Conservation (phyloP, 2,888 invertebrate species). For the Microplitis manilae region DNA sequence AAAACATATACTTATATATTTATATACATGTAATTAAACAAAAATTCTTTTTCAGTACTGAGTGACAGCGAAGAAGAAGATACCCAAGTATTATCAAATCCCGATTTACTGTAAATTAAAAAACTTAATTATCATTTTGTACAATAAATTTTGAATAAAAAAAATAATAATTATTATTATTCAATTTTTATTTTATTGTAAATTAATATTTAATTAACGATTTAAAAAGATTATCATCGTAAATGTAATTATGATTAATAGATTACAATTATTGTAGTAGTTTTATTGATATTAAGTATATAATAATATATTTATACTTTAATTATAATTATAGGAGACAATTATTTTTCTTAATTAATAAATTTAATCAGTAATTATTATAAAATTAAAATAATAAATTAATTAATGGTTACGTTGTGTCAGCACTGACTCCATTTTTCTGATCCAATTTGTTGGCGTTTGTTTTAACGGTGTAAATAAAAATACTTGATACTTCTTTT, state of each 20-base stretch:
- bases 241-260: not conserved
- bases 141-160: slow-evolving; percentile 43
- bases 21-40: not conserved
- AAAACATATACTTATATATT: not conserved
- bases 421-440: slow-evolving; percentile 83
- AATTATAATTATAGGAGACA: no score
- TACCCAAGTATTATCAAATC: slow-evolving; percentile 60
- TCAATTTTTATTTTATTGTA: not conserved
- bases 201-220: slow-evolving; percentile 14
- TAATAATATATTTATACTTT: no score
- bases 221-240: not conserved
- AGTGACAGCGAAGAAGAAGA: slow-evolving; percentile 72
- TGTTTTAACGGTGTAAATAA: slow-evolving; percentile 96
- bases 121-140: not conserved
- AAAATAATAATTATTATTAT: slow-evolving; percentile 29
- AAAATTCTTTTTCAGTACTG: slow-evolving; percentile 56
- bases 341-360: not conserved
- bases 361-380: slow-evolving; percentile 6
- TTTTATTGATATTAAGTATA: not conserved
- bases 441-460: slow-evolving; percentile 91
- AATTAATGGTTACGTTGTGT: slow-evolving; percentile 72
- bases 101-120: slow-evolving; percentile 56
- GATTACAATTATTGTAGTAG: not conserved
- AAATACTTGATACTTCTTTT: slow-evolving; percentile 94
- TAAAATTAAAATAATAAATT: slow-evolving; percentile 12